Percentiles rank a stretch among this genome's conserved stretches.
phyloP scores from a whole-genome alignment of 2,888 invertebrate genomes.

The Lamproptera curius region DNA sequence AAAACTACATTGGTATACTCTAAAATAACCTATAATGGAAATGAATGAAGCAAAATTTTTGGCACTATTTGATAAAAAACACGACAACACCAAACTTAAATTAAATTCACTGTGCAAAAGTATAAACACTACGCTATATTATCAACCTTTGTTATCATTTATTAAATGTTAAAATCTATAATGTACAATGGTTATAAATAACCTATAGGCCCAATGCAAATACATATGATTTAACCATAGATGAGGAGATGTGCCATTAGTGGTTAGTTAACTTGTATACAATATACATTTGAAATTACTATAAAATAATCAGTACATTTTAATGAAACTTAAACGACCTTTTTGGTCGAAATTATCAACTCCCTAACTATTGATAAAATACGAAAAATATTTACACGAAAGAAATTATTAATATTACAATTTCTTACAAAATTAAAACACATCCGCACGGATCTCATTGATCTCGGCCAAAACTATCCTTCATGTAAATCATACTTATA shows the following conservation, averaged over 20 bases:
- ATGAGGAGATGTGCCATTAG: conserved; percentile 62
- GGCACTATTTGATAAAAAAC: conserved; percentile 18
- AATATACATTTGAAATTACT: conserved; percentile 63
- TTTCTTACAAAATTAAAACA: conserved; percentile 22
- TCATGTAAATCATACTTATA: conserved; percentile 26
- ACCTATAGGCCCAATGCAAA: conserved; percentile 15
- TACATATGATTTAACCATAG: conserved; percentile 46
- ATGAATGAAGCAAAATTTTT: conserved; percentile 21
- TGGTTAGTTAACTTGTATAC: conserved; percentile 56
- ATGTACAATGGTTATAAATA: conserved; percentile 11
- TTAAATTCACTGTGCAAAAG: conserved; percentile 16
- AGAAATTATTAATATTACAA: conserved; percentile 31
- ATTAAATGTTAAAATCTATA: conserved; percentile 9
- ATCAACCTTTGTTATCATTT: conserved; percentile 1
- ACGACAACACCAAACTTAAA: conserved; percentile 10
- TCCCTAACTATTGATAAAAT: conserved; percentile 43
- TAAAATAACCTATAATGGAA: conserved; percentile 15
- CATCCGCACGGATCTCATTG: conserved; percentile 24
- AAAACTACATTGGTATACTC: conserved; percentile 8
- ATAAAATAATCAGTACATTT: conserved; percentile 76
- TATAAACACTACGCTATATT: conserved; percentile 15
- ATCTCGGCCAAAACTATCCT: conserved; percentile 22
- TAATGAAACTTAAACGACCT: conserved; percentile 65
- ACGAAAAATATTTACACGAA: conserved; percentile 33
- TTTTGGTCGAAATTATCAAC: conserved; percentile 49